These are phyloP conservation scores for Trichonephila clavata DNA, from an alignment of 1,140 invertebrate genomes.

Conservation along the genomic window DNA sequence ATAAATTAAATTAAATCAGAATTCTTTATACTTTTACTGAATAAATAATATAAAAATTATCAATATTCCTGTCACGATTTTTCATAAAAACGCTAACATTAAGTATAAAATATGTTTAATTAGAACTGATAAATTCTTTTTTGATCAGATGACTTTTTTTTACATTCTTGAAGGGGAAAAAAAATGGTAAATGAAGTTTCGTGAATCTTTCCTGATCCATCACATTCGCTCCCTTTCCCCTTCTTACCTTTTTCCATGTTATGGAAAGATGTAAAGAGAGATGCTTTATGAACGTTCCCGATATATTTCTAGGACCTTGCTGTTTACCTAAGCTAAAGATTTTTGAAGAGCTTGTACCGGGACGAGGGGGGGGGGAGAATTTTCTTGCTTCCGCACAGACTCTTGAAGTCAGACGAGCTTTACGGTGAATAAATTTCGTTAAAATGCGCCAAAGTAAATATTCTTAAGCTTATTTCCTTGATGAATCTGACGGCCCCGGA, in stretches of 20 bases:
- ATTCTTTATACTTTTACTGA: no score
- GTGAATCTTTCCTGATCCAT: neutral
- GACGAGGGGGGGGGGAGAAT: neutral
- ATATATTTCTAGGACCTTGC: neutral
- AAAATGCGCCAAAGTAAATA: conserved; percentile 25
- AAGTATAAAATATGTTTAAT: no score
- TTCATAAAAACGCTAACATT: no score
- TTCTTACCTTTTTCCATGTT: neutral
- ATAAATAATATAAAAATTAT: no score
- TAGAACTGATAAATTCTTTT: no score
- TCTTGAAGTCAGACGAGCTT: conserved; percentile 9
- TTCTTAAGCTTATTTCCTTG: conserved; percentile 20
- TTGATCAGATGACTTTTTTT: neutral
- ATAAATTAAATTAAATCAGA: no score
- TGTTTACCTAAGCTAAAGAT: neutral
- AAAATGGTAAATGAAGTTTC: neutral
- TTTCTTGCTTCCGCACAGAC: neutral
- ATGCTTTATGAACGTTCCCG: neutral
- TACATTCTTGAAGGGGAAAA: neutral
- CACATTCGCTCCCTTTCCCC: neutral
- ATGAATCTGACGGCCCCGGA: neutral
- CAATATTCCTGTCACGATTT: no score
- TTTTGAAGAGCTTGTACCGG: no score
- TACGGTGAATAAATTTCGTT: conserved; percentile 2
- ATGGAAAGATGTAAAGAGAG: neutral